These are phyloP conservation scores for Todiramphus saurophagus DNA, from an alignment of 2,113 vertebrate species.

Conservation along the genomic window DNA sequence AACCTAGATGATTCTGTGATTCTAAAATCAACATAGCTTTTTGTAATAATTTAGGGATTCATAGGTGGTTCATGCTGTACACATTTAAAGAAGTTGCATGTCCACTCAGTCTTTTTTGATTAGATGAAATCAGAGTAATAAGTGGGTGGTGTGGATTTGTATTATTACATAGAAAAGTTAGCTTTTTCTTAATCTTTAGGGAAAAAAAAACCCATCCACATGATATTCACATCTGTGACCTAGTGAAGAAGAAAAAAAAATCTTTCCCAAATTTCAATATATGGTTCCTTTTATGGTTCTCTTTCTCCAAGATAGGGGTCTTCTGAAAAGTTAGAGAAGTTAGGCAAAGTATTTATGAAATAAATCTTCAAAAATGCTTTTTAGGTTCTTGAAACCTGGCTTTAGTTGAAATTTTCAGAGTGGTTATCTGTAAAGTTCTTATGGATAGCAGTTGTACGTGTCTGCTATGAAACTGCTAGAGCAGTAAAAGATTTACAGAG, in stretches of 20 bases:
- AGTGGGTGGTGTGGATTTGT: background rate
- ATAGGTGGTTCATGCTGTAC: background rate
- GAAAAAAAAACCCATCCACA: background rate
- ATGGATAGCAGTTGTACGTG: background rate
- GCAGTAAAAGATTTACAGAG: background rate
- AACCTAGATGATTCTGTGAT: background rate
- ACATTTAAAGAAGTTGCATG: background rate
- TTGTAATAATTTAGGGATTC: background rate
- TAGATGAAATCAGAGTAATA: background rate
- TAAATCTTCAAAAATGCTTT: background rate
- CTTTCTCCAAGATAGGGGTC: background rate
- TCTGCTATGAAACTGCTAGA: background rate
- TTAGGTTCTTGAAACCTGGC: background rate
- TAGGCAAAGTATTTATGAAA: background rate
- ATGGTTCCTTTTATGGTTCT: background rate
- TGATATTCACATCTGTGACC: background rate
- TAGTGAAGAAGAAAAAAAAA: background rate
- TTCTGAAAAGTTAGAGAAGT: background rate
- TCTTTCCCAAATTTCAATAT: background rate
- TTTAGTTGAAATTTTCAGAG: background rate
- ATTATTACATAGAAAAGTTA: background rate
- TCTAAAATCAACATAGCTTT: background rate
- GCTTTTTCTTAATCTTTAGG: background rate
- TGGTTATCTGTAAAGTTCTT: background rate
- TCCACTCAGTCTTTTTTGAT: background rate